A percentile compares a stretch with the other conserved stretches of the same genome.
Conservation (phyloP, 2,797 vertebrate species). For the Dendrocincla tyrannina region DNA sequence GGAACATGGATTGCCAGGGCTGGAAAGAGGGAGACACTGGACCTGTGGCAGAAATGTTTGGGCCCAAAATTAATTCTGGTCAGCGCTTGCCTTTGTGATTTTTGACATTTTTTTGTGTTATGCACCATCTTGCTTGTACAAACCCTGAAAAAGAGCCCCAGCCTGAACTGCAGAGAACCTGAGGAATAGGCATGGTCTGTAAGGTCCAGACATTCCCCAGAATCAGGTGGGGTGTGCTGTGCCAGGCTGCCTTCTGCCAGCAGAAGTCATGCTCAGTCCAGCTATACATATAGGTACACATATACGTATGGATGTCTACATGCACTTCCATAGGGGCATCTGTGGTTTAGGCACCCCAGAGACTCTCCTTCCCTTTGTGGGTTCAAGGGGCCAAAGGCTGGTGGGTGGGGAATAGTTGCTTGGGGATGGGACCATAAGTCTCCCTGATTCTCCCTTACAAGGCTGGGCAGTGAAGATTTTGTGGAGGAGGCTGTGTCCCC, state of each 20-base stretch:
- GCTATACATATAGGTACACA: not conserved
- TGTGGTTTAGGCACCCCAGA: not conserved
- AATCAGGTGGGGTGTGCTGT: not conserved
- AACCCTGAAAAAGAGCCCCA: not conserved
- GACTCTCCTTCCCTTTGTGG: not conserved
- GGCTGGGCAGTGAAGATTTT: not conserved
- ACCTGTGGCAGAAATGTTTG: not conserved
- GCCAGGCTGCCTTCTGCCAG: not conserved
- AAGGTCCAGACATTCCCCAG: not conserved
- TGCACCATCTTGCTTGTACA: not conserved
- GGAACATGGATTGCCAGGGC: not conserved
- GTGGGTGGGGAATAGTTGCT: not conserved
- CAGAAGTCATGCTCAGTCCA: not conserved
- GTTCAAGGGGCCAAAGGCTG: not conserved
- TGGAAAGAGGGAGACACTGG: not conserved
- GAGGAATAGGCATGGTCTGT: not conserved
- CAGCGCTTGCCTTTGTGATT: not conserved
- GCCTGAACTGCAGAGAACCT: not conserved
- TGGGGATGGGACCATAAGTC: not conserved
- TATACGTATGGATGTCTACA: too few relatives aligned
- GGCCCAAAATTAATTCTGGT: not conserved
- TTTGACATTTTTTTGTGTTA: not conserved
- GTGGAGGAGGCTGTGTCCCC: not conserved
- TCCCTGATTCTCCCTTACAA: not conserved
- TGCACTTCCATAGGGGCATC: not conserved